Evolutionary conservation across 1,140 invertebrate species (phyloP), one percentile per base, ranked within the genome.

Genomic region (Spodoptera frugiperda): DNA sequence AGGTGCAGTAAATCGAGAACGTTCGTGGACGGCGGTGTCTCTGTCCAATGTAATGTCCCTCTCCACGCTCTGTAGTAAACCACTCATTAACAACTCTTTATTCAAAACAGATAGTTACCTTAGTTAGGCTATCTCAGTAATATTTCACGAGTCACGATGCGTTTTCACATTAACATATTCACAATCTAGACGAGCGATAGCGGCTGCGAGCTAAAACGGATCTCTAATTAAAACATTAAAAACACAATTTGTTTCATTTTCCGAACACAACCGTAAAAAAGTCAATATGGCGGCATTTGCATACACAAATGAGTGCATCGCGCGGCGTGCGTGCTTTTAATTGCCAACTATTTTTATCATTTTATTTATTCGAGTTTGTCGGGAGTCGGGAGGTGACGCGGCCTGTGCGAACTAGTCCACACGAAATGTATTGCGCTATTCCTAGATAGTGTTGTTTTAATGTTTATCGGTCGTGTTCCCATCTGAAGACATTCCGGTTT

Each of bases 141-240:
- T 84, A 77, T 81, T 84, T 81, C 77, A 84, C 81, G 78, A 83
- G 84, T 87, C 87, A 89, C 83, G 80, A 83, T 83, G 78, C 79
- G 75, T 87, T 79, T 86, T 80, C 79, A 84, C 76, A 84, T 85
- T 84, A 74, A 73, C 77, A 85, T 87, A 87, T 86, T 86, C 84
- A 84, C 82, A 82, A 82, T 84, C 78, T 85, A 78, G 78, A 78
- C 67, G 73, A 78, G 74, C 84, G 83, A 85, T 85, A 84, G 80
- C 57, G 74, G 77, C 77, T 68, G 21, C 25, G n/a, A 39, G 17
- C 72, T 63, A 81, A 84, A 82, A 75, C 71, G 76, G 71, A 77
- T 75, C 48, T 79, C 76, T 87, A 88, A 88, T 88, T 87, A 88
- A 90, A 87, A 88, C 84, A 81, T 88, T 87, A 82, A 85, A 84